Percentiles rank a stretch among this genome's conserved stretches.
These are phyloP conservation scores for Diphyllodes magnificus DNA, from an alignment of 2,113 vertebrate genomes.

Conservation along the genomic window DNA sequence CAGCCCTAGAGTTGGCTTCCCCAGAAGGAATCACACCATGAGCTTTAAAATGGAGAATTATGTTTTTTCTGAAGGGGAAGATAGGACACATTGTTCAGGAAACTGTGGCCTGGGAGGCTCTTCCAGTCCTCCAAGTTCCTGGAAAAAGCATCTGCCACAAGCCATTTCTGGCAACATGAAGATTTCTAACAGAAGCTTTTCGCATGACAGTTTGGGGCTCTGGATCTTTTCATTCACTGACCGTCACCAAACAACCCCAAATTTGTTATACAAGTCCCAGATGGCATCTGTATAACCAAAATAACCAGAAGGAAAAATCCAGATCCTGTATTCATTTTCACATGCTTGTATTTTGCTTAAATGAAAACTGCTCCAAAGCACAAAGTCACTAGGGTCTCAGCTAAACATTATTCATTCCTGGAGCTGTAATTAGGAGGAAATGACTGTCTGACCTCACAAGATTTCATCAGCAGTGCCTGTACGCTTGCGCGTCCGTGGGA, in stretches of 20 bases:
- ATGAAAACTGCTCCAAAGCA: not conserved
- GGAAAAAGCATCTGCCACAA: not conserved
- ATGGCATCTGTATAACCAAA: not conserved
- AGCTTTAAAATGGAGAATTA: not conserved
- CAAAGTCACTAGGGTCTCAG: not conserved
- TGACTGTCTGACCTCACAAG: not conserved
- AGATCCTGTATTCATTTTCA: not conserved
- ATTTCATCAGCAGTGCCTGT: not conserved
- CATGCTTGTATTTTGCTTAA: not conserved
- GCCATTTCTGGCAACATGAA: not conserved
- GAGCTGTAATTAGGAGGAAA: conserved; percentile 13
- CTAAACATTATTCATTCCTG: not conserved
- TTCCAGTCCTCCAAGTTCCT: not conserved
- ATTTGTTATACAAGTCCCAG: not conserved
- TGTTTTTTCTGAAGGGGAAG: not conserved
- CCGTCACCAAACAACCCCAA: not conserved
- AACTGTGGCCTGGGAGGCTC: not conserved
- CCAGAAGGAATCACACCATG: not conserved
- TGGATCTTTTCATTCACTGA: not conserved
- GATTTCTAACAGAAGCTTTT: not conserved
- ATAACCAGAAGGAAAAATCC: not conserved
- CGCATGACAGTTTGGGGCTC: not conserved
- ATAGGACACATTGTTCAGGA: not conserved
- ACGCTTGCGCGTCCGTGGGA: rapidly evolving
- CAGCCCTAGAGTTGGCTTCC: not conserved